Evolutionary conservation across 1,140 invertebrate species (phyloP).

Genomic region (Pollicipes pollicipes): DNA sequence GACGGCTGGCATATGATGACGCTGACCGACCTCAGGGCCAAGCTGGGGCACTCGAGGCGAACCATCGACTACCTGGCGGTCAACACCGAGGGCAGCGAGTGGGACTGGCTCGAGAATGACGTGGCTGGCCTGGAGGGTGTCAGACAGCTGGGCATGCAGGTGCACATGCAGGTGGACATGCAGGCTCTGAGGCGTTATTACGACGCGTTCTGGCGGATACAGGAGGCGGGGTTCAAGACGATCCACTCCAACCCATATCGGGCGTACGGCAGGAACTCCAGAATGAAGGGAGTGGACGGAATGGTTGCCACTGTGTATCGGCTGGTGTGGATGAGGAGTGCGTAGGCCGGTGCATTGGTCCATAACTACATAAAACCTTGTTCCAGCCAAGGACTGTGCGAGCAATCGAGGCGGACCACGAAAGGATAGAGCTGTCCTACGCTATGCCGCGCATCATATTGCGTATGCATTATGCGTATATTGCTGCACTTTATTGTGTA

Average conservation of each 20-base stretch:
- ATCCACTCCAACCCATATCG: background rate
- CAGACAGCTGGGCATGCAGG: background rate
- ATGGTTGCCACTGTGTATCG: background rate
- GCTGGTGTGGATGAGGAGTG: background rate
- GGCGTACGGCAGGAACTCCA: background rate
- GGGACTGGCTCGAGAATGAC: background rate
- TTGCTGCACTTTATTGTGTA: too few species aligned
- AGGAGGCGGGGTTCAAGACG: background rate
- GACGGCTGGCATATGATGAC: background rate
- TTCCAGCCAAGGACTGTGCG: too few species aligned
- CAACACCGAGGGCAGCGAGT: background rate
- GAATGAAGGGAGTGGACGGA: background rate
- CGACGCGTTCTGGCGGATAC: background rate
- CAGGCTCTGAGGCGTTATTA: background rate
- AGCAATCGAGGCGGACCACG: too few species aligned
- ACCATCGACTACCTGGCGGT: background rate
- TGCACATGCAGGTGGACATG: background rate
- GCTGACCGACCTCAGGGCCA: background rate
- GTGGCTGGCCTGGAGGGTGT: background rate
- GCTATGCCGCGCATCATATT: too few species aligned
- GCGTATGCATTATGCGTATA: too few species aligned
- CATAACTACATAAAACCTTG: too few species aligned
- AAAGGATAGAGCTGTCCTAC: too few species aligned
- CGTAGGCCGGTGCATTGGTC: too few species aligned
- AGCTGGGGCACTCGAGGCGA: background rate